Base-by-base conservation (phyloP, 2,113 vertebrate genomes). In the Dolichallabes microphthalmus region DNA sequence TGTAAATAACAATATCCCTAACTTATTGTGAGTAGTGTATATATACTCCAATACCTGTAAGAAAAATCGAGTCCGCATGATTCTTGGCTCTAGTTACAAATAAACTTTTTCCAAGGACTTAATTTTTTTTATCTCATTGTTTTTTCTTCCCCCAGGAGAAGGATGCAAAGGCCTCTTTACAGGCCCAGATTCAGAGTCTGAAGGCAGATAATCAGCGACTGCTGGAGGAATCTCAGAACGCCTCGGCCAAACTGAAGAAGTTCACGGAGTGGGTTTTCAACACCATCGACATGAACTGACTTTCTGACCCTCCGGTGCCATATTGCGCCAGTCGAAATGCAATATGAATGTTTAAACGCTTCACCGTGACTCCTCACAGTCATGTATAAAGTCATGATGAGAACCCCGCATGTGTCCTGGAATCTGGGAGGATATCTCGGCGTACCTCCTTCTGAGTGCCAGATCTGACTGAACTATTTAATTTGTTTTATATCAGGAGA, bases 231-330 rank as follows among this genome's bases (percentile, higher is more conserved):
- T 99, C 98, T 83, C 97, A 98, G 91, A 98, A 95, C 0, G 97
- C 98, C 2, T 96, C 98, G 0, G 96, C 98, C 90, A 99, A 99
- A 91, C 96, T 99, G 88, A 99, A 99, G 95, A 99, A 99, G 91
- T 99, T 99, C 94, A 99, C 98, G 0, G 98, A 99, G 85, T 99
- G 98, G 98, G 98, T 99, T 93, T 99, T 99, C 93, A 99, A 99
- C 91, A 99, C 98, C 89, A 98, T 99, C 71, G 98, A 99, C 93
- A 98, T 99, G 97, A 98, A 96, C 94, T 99, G 95, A 97, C 30
- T 63, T 22, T 50, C 17, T 52, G 83, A 53, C 8, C 5, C 64
- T 77, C 27, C 27, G 17, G 83, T 66, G 73, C 27, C 83, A 5
- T 52, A 25, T 27, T 32, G 55, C 55, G 4, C 11, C 68, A 75